Conservation (phyloP, 2,888 invertebrate genomes). For the Maniola hyperantus region DNA sequence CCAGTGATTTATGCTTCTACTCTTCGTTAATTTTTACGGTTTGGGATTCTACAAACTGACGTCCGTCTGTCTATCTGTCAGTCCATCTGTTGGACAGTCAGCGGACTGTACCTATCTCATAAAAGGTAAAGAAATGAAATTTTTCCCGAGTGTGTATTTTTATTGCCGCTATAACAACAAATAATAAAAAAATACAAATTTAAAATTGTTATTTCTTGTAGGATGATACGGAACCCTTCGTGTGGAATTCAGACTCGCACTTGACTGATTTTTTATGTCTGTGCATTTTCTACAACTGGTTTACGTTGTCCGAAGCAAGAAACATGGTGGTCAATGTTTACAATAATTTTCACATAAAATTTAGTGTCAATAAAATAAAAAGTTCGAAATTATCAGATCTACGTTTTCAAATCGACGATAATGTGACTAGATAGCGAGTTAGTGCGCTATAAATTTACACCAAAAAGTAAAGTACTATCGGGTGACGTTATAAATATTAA, state of each 20-base stretch:
- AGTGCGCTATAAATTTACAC: conserved; percentile 18
- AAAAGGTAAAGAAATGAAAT: too few relatives aligned
- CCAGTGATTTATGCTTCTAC: too few relatives aligned
- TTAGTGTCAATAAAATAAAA: conserved; percentile 14
- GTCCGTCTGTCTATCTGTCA: too few relatives aligned
- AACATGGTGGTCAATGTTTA: conserved; percentile 18
- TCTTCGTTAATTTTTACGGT: too few relatives aligned
- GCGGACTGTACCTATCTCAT: too few relatives aligned
- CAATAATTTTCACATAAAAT: conserved; percentile 14
- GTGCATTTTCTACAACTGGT: not conserved
- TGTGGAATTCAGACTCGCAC: not conserved
- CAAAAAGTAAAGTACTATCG: conserved; percentile 1
- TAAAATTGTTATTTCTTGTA: too few relatives aligned
- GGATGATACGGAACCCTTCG: too few relatives aligned
- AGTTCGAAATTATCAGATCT: conserved; percentile 9
- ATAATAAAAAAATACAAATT: too few relatives aligned
- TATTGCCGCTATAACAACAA: too few relatives aligned
- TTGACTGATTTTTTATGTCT: not conserved
- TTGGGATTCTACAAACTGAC: too few relatives aligned
- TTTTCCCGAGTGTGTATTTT: too few relatives aligned
- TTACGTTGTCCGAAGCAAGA: not conserved
- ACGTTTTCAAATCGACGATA: conserved; percentile 4
- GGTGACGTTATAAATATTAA: conserved; percentile 12
- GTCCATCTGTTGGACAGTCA: too few relatives aligned
- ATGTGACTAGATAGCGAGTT: conserved; percentile 17